A percentile compares a stretch with the other conserved stretches of the same genome.
These are phyloP conservation scores for Gallirallus australis DNA, from an alignment of 2,797 vertebrate genomes.

Conservation along the genomic window DNA sequence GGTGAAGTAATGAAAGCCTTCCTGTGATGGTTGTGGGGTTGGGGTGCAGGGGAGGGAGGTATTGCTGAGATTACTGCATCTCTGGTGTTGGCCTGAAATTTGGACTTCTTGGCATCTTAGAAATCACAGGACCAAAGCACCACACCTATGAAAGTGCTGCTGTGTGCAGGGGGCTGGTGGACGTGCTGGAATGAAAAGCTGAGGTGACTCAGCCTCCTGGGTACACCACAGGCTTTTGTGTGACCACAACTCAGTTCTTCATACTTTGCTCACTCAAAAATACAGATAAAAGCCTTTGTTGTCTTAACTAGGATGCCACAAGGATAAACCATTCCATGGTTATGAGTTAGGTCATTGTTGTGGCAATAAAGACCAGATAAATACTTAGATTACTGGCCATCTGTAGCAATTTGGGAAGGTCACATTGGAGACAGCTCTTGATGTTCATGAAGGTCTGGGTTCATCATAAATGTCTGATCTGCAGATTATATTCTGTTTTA, in stretches of 20 bases:
- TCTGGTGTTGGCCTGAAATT: neutral
- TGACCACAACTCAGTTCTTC: neutral
- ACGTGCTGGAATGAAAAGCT: neutral
- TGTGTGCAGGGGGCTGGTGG: neutral
- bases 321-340: neutral
- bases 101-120: neutral
- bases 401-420: neutral
- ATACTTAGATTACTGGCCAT: neutral
- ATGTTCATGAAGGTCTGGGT: neutral
- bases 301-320: neutral
- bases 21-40: neutral
- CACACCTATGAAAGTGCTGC: neutral
- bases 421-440: neutral
- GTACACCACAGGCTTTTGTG: neutral
- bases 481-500: neutral
- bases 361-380: neutral
- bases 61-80: neutral
- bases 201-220: neutral
- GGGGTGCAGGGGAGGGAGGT: fast-evolving
- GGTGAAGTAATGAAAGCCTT: neutral
- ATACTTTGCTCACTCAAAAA: neutral
- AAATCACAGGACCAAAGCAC: neutral
- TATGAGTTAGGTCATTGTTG: neutral
- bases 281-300: neutral
- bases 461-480: neutral